Conservation (phyloP, 2,113 vertebrate species). For the Delphinus delphis region DNA sequence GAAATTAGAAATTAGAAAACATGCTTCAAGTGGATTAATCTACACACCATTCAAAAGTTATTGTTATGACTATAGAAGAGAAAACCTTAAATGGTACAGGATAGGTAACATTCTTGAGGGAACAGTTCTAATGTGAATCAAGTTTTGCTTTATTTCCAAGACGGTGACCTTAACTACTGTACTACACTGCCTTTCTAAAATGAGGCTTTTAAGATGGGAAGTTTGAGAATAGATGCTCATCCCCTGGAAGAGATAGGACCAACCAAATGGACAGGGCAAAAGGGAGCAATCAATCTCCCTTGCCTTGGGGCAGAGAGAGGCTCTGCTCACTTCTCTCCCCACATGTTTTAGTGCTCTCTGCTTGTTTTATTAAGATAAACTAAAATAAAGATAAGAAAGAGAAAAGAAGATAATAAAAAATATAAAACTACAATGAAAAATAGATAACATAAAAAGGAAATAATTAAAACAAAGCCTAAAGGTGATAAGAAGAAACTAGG, state of each 20-base stretch:
- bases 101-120: neutral
- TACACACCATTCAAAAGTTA: neutral
- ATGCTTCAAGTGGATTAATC: neutral
- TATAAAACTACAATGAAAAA: slow-evolving; percentile 72
- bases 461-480: slow-evolving; percentile 73
- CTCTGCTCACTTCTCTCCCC: neutral
- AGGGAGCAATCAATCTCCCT: no score
- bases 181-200: neutral
- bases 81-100: neutral
- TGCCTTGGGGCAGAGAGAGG: neutral
- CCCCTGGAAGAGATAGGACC: neutral
- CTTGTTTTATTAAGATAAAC: slow-evolving; percentile 49
- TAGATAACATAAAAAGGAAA: slow-evolving; percentile 68
- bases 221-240: neutral
- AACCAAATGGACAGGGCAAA: fast-evolving
- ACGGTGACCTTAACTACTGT: neutral
- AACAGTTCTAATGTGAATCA: neutral
- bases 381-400: slow-evolving; percentile 61
- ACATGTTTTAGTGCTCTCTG: neutral
- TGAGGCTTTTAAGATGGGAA: neutral
- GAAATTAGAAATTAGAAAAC: neutral
- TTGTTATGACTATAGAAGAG: neutral
- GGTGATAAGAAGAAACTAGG: slow-evolving; percentile 65
- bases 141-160: neutral
- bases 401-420: slow-evolving; percentile 66